Percentiles rank a stretch among this genome's conserved stretches.
Conservation (phyloP, 1,140 invertebrate genomes). For the silkworm (Bombyx mori) region ASM3026992v2 NC_085113.1:8339501-8340000, state of each 20-base stretch:
- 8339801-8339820: constrained; percentile 14
- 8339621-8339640: background rate
- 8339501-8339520: too few relatives aligned
- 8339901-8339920: background rate
- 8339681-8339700: background rate
- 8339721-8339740: background rate
- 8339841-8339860: background rate
- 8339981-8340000: too few relatives aligned
- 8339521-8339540: too few relatives aligned
- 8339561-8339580: too few relatives aligned
- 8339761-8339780: constrained; percentile 16
- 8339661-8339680: background rate
- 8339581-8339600: too few relatives aligned
- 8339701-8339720: background rate
- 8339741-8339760: constrained; percentile 4
- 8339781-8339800: constrained; percentile 10
- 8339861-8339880: background rate
- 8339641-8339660: background rate
- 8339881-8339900: background rate
- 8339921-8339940: background rate
- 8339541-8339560: too few relatives aligned
- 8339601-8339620: too few relatives aligned
- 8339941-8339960: too few relatives aligned
- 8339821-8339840: constrained; percentile 8
- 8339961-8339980: too few relatives aligned